Conservation (phyloP, 2,888 invertebrate genomes). For the Alsophila aescularia region DNA sequence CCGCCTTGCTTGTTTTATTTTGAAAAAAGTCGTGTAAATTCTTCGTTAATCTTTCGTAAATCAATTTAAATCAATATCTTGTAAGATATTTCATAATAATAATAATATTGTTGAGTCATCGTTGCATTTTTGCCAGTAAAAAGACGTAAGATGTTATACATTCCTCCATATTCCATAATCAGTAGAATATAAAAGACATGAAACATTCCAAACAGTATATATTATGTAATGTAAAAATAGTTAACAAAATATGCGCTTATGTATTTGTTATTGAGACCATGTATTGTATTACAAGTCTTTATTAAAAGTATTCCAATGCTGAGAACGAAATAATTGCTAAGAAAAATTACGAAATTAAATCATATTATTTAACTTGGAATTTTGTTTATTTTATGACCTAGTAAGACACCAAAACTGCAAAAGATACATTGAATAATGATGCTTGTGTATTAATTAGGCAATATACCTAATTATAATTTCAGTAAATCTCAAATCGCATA, state of each 20-base stretch:
- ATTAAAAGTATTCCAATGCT: slow-evolving; percentile 80
- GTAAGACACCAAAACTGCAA: background rate
- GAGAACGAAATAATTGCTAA: slow-evolving; percentile 83
- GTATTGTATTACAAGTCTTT: slow-evolving; percentile 74
- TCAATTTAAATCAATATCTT: background rate
- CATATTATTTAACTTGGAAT: slow-evolving; percentile 83
- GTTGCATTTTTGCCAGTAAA: slow-evolving; percentile 36
- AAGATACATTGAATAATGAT: no score
- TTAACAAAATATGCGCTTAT: slow-evolving; percentile 76
- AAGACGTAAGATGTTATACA: slow-evolving; percentile 55
- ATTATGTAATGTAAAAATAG: slow-evolving; percentile 51
- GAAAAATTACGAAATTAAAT: slow-evolving; percentile 84
- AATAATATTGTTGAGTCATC: slow-evolving; percentile 10
- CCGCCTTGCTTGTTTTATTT: slow-evolving; percentile 9
- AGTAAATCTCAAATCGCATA: no score
- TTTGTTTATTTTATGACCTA: slow-evolving; percentile 38
- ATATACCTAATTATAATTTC: no score
- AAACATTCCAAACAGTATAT: slow-evolving; percentile 76
- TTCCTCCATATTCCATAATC: slow-evolving; percentile 57
- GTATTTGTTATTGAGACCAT: slow-evolving; percentile 71
- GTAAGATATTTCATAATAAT: background rate
- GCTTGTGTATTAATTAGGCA: no score
- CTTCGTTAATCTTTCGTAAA: background rate
- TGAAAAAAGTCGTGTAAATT: background rate
- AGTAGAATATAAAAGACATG: slow-evolving; percentile 57